Evolutionary conservation across 2,888 invertebrate species (phyloP).

Genomic region (Heteropelma amictum): DNA sequence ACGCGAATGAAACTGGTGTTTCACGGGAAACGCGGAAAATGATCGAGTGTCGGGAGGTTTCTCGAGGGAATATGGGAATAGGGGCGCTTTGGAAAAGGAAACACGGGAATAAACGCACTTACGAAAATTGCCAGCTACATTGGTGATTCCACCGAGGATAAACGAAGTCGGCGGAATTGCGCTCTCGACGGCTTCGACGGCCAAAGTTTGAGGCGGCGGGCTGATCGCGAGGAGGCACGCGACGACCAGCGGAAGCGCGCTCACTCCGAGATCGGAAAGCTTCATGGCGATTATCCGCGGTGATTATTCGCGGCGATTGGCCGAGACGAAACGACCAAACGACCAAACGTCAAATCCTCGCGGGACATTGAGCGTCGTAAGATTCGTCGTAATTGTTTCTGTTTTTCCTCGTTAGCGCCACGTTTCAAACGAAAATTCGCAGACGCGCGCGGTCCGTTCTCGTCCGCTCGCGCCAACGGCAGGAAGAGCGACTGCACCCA

Average conservation of each 20-base stretch:
- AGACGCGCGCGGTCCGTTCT: conserved; percentile 31
- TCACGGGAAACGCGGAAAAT: neutral
- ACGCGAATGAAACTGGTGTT: conserved; percentile 18
- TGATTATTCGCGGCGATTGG: neutral
- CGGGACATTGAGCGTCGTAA: no score
- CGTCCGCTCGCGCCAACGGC: conserved; percentile 62
- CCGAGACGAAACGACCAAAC: neutral
- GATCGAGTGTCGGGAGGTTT: no score
- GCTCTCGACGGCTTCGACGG: conserved; percentile 38
- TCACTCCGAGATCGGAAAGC: conserved; percentile 40
- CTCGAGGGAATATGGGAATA: no score
- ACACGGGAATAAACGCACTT: conserved; percentile 58
- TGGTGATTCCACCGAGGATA: conserved; percentile 69
- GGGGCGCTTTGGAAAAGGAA: no score
- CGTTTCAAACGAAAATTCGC: no score
- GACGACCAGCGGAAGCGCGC: conserved; percentile 41
- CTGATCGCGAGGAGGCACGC: conserved; percentile 49
- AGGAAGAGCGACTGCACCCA: conserved; percentile 65
- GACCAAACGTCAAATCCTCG: neutral
- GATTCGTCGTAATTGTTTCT: neutral
- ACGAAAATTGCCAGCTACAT: conserved; percentile 72
- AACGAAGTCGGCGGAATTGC: conserved; percentile 42
- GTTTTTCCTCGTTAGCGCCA: no score
- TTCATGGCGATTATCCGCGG: no score
- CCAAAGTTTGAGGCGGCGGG: conserved; percentile 22